Base-by-base conservation (phyloP, 2,797 vertebrate genomes). In the Hippoglossus hippoglossus region DNA sequence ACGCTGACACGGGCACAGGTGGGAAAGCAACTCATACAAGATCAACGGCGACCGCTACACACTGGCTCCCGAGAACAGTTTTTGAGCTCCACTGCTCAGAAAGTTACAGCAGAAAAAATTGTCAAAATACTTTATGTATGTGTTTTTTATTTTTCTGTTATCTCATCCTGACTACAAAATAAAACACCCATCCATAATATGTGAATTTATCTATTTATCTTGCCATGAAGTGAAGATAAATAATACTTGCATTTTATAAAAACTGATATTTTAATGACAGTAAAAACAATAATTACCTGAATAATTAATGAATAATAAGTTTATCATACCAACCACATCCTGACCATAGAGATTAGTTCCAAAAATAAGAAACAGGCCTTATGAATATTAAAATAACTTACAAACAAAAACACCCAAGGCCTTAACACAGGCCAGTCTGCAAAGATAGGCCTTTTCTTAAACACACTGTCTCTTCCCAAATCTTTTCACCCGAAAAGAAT, bases 1-100 rank as follows among this genome's bases (percentile, higher is more conserved):
- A 57, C 58, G 5, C 78, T 82, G 78, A 88, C 76, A 67, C 9
- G 12, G 75, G 76, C 84, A 89, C 89, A 91, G 90, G 90, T 90
- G 78, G 87, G 70, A 79, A 63, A 81, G 82, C 75, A 76, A 66
- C 71, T 75, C 66, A 76, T 28, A 44, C 28, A 9, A 68, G 70
- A 77, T 81, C 61, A 46, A 36, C 67, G 15, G 62, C 52, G 13
- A 36, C 31, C 4, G 57, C 74, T 34, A 19, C 64, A 65, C 16
- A 50, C 60, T 2, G 22, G 26, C 73, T 61, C 62, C 11, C 9
- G 26, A 21, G 28, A 73, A 25, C 59, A 73, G 31, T 81, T 86
- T 84, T 77, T 31, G 54, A 83, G 84, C 81, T 80, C 66, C 12
- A 55, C 71, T 66, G 68, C 67, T 86, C 67, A 71, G 65, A 86